These are phyloP conservation scores for Mustelus asterias DNA, from an alignment of 2,113 vertebrate genomes.

Conservation along the genomic window DNA sequence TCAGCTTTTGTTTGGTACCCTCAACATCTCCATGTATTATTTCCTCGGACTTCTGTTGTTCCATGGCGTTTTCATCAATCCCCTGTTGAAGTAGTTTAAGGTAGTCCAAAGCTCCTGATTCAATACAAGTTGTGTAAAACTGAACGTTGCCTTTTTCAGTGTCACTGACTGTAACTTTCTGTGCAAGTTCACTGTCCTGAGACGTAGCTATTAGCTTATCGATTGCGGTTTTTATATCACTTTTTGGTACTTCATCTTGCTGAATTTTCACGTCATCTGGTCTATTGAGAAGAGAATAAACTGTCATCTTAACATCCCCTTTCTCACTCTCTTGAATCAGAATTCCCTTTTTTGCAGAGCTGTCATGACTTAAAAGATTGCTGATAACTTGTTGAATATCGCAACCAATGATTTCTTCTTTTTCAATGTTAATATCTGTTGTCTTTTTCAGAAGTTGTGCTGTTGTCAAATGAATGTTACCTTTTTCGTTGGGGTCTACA, in stretches of 20 bases:
- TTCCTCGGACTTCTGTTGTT: constrained; percentile 57
- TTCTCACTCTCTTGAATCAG: constrained; percentile 85
- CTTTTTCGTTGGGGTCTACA: constrained; percentile 75
- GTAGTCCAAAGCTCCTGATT: constrained; percentile 78
- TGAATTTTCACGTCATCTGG: constrained; percentile 51
- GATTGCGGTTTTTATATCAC: constrained; percentile 69
- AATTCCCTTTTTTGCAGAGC: constrained; percentile 68
- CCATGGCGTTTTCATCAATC: constrained; percentile 53
- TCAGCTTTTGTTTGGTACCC: constrained; percentile 66
- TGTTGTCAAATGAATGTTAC: constrained; percentile 70
- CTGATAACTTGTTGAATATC: constrained; percentile 76
- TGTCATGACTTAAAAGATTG: constrained; percentile 63
- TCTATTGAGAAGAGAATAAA: constrained; percentile 82
- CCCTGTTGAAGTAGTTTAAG: constrained; percentile 68
- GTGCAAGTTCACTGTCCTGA: constrained; percentile 52
- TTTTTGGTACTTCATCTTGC: constrained; percentile 66
- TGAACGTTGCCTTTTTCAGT: constrained; percentile 77
- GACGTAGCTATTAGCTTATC: constrained; percentile 62
- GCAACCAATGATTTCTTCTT: constrained; percentile 71
- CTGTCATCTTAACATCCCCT: constrained; percentile 81
- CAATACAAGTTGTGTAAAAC: constrained; percentile 86
- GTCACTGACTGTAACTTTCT: constrained; percentile 65
- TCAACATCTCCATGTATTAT: constrained; percentile 74
- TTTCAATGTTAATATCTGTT: constrained; percentile 56
- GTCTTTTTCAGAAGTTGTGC: constrained; percentile 71